Evolutionary conservation across 2,797 vertebrate genomes (phyloP).

Genomic region (Syngnathus acus): DNA sequence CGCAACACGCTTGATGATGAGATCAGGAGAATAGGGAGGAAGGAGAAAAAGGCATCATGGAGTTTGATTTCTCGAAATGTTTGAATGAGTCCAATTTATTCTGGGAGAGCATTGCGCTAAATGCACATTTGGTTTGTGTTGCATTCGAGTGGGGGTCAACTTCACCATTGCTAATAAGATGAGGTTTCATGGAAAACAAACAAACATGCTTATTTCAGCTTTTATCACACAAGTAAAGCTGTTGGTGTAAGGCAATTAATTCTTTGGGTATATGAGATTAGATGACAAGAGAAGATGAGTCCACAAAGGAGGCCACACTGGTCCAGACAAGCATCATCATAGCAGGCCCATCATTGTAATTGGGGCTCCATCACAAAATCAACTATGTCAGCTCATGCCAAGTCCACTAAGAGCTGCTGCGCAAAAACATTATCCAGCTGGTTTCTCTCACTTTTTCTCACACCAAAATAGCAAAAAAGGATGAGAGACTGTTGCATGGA

Average conservation of each 20-base stretch:
- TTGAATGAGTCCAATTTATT: slow-evolving; percentile 56
- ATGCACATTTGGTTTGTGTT: slow-evolving; percentile 65
- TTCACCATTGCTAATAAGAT: slow-evolving; percentile 47
- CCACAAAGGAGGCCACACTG: slow-evolving; percentile 37
- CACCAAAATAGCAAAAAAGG: slow-evolving; percentile 11
- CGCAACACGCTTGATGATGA: slow-evolving; percentile 45
- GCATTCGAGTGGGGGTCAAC: slow-evolving; percentile 37
- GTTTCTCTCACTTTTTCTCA: slow-evolving; percentile 33
- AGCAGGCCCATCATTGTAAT: slow-evolving; percentile 74
- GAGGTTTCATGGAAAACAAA: slow-evolving; percentile 31
- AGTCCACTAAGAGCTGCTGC: slow-evolving; percentile 68
- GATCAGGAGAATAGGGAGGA: slow-evolving; percentile 47
- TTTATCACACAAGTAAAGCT: slow-evolving; percentile 8
- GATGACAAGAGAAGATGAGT: slow-evolving; percentile 30
- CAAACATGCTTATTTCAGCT: slow-evolving; percentile 35
- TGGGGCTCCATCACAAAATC: slow-evolving; percentile 73
- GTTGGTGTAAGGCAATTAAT: neutral
- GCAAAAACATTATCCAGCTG: slow-evolving; percentile 78
- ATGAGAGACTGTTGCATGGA: slow-evolving; percentile 28
- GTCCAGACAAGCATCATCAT: slow-evolving; percentile 67
- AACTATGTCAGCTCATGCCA: slow-evolving; percentile 76
- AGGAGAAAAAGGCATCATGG: slow-evolving; percentile 62
- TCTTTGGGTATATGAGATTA: slow-evolving; percentile 8
- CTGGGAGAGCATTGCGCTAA: slow-evolving; percentile 43
- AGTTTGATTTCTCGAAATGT: slow-evolving; percentile 51